Percentiles rank a stretch among this genome's conserved stretches.
Conservation (phyloP, 2,888 invertebrate genomes). For the Timema podura region DNA sequence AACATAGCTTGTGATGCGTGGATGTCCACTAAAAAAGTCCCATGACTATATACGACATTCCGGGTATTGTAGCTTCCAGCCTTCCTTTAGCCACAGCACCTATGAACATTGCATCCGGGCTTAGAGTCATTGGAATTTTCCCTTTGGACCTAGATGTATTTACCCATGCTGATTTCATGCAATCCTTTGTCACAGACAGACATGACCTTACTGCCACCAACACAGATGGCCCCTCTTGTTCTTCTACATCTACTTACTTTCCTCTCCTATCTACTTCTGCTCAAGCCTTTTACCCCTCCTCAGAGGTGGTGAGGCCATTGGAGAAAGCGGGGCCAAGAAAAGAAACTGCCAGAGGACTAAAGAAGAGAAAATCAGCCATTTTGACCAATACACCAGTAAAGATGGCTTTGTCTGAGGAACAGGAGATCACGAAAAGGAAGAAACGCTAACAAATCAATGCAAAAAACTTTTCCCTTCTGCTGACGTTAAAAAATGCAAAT, state of each 20-base stretch:
- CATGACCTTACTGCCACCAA: too few species aligned
- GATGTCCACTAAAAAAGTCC: not conserved
- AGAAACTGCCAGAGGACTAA: not conserved
- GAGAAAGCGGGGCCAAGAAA: not conserved
- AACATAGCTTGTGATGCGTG: conserved; percentile 10
- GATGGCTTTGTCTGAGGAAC: not conserved
- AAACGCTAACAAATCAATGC: not conserved
- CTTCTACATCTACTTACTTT: not conserved
- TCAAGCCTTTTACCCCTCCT: too few species aligned
- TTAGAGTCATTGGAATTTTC: not conserved
- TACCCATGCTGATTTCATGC: too few species aligned
- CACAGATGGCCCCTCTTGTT: not conserved
- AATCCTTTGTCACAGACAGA: too few species aligned
- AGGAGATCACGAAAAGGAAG: conserved; percentile 7
- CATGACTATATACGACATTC: not conserved
- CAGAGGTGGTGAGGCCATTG: not conserved
- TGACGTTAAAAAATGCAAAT: too few species aligned
- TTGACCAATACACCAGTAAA: not conserved
- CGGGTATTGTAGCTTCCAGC: not conserved
- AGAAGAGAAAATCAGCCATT: conserved; percentile 9
- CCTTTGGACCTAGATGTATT: too few species aligned
- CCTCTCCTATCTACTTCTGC: too few species aligned
- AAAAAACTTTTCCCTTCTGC: not conserved
- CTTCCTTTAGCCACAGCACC: conserved; percentile 1
- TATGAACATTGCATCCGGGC: not conserved